phyloP scores from a whole-genome alignment of 2,888 invertebrate genomes.

The Mythimna ferrago region DNA sequence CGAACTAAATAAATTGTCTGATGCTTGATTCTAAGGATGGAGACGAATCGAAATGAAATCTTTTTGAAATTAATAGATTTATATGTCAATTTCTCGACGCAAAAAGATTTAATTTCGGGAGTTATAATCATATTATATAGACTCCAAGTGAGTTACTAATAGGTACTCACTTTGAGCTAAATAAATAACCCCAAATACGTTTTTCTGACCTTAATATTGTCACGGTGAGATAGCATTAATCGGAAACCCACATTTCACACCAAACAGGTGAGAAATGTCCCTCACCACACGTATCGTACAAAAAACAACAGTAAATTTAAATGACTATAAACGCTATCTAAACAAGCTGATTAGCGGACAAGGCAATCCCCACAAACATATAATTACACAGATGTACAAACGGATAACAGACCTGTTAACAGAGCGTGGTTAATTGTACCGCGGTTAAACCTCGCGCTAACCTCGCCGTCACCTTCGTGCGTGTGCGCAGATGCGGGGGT shows the following conservation, averaged over 20 bases:
- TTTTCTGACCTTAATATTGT: background rate
- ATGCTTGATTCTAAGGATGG: too few relatives aligned
- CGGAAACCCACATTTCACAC: conserved; percentile 37
- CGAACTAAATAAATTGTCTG: too few relatives aligned
- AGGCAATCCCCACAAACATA: conserved; percentile 41
- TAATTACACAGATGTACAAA: conserved; percentile 58
- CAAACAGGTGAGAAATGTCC: background rate
- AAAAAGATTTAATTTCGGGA: too few relatives aligned
- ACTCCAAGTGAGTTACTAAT: too few relatives aligned
- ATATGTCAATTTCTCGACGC: too few relatives aligned
- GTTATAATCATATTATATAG: too few relatives aligned
- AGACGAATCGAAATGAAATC: too few relatives aligned
- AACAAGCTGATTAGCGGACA: conserved; percentile 52
- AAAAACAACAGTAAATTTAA: conserved; percentile 1
- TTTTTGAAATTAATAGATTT: too few relatives aligned
- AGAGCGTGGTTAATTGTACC: conserved; percentile 59
- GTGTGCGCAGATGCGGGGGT: conserved; percentile 29
- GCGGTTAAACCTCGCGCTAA: conserved; percentile 43
- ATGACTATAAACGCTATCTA: conserved; percentile 38
- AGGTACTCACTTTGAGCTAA: background rate
- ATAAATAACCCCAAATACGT: background rate
- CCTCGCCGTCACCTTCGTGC: conserved; percentile 53
- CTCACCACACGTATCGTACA: background rate
- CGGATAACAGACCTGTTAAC: conserved; percentile 48
- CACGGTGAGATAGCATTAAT: background rate